Percentiles rank a stretch among this genome's conserved stretches.
These are phyloP conservation scores for Drosophila anceps DNA, from an alignment of 2,888 invertebrate genomes.

Conservation along the genomic window DNA sequence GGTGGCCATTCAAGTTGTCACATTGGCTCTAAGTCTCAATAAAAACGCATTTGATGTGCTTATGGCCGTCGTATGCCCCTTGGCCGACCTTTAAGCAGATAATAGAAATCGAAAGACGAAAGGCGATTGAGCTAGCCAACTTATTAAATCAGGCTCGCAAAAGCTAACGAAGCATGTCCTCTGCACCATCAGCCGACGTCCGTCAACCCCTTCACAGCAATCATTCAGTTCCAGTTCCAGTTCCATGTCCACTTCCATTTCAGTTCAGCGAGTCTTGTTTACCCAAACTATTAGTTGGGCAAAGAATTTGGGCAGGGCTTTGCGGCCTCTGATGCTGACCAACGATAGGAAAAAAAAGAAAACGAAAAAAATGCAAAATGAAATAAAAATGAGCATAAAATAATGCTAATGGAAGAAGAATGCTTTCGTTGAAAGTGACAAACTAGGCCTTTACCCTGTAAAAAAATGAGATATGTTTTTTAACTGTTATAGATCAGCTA, in stretches of 20 bases:
- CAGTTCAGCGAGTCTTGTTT: constrained; percentile 58
- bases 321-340: constrained; percentile 57
- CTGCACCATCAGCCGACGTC: constrained; percentile 1
- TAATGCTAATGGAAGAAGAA: constrained; percentile 6
- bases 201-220: constrained; percentile 38
- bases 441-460: not conserved
- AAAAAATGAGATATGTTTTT: not conserved
- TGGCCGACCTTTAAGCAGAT: constrained; percentile 55
- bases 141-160: constrained; percentile 69
- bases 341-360: constrained; percentile 29
- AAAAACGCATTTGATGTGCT: constrained; percentile 74
- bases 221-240: constrained; percentile 17
- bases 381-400: constrained; percentile 83
- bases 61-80: constrained; percentile 16
- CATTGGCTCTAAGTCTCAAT: constrained; percentile 70
- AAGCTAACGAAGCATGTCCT: constrained; percentile 60
- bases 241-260: constrained; percentile 1
- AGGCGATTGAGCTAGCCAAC: constrained; percentile 51
- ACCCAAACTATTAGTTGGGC: constrained; percentile 74
- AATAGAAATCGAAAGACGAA: constrained; percentile 67
- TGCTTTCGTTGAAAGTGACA: not conserved
- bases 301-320: constrained; percentile 27
- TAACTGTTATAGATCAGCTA: not conserved
- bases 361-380: constrained; percentile 53
- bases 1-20: constrained; percentile 66